These are phyloP conservation scores for Paedocypris sp. DNA, from an alignment of 2,113 vertebrate genomes.

Conservation along the genomic window DNA sequence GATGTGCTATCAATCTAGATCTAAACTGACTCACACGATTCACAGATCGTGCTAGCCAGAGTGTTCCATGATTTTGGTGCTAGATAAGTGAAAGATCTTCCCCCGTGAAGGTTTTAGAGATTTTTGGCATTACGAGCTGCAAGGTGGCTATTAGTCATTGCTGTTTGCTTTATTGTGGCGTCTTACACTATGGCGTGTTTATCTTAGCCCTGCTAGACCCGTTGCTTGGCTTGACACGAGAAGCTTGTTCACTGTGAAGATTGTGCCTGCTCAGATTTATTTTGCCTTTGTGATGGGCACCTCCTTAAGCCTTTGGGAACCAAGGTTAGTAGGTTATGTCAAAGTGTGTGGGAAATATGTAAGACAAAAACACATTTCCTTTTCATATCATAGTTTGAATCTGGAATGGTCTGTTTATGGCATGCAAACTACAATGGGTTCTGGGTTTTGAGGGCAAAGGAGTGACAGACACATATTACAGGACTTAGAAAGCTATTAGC, in stretches of 20 bases:
- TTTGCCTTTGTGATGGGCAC: conserved; percentile 4
- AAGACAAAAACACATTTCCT: conserved; percentile 41
- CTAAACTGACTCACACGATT: no score
- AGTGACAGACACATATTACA: no score
- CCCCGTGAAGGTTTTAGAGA: no score
- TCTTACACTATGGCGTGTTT: not conserved
- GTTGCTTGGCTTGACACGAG: not conserved
- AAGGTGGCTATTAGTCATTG: not conserved
- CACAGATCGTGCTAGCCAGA: no score
- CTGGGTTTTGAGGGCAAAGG: no score
- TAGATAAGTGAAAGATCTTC: no score
- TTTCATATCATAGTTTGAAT: conserved; percentile 39
- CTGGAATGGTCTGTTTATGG: conserved; percentile 9
- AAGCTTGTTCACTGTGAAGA: not conserved
- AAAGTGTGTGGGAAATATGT: conserved; percentile 57
- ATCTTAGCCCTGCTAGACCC: not conserved
- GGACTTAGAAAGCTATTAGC: no score
- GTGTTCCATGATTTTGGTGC: no score
- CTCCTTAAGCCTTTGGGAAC: conserved; percentile 24
- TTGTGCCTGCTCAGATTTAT: conserved; percentile 3
- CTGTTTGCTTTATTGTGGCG: not conserved
- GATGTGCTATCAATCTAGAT: no score
- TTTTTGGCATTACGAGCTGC: not conserved
- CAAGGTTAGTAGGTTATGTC: conserved; percentile 47
- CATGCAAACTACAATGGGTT: not conserved